Evolutionary conservation across 2,797 vertebrate genomes (phyloP).

Genomic region (Propithecus perrieri): DNA sequence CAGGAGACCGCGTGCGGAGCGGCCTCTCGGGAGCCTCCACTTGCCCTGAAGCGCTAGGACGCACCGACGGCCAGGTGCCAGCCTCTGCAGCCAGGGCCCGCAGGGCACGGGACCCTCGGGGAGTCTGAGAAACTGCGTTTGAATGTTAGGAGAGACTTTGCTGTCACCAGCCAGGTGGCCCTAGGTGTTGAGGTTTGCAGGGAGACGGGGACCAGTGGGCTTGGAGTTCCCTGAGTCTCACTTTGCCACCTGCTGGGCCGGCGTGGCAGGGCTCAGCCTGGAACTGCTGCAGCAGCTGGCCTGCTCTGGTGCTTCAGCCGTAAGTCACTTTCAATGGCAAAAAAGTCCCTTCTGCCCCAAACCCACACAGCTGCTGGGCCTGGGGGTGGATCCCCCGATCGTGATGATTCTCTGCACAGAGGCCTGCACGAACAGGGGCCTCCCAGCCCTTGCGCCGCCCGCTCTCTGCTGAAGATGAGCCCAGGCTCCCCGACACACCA

Average conservation of each 20-base stretch:
- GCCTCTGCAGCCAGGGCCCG: accelerated
- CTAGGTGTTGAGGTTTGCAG: accelerated
- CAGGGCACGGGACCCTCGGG: accelerated
- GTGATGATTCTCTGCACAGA: background rate
- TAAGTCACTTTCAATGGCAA: background rate
- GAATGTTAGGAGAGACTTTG: background rate
- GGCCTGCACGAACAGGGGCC: background rate
- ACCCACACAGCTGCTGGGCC: too few relatives aligned
- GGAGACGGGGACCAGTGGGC: background rate
- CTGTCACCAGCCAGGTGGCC: too few relatives aligned
- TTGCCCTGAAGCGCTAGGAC: background rate
- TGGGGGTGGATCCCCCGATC: accelerated
- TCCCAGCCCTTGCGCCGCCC: background rate
- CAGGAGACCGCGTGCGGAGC: accelerated
- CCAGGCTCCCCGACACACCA: background rate
- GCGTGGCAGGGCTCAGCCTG: accelerated
- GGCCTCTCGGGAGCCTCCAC: too few relatives aligned
- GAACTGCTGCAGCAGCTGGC: accelerated
- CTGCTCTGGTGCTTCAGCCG: background rate
- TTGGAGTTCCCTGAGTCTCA: background rate
- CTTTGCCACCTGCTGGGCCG: accelerated
- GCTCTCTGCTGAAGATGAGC: too few relatives aligned
- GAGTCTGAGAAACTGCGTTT: background rate
- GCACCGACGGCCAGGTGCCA: accelerated
- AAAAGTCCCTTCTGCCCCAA: background rate